phyloP scores from a whole-genome alignment of 2,888 invertebrate genomes.

The Tetheella fluctuosa region DNA sequence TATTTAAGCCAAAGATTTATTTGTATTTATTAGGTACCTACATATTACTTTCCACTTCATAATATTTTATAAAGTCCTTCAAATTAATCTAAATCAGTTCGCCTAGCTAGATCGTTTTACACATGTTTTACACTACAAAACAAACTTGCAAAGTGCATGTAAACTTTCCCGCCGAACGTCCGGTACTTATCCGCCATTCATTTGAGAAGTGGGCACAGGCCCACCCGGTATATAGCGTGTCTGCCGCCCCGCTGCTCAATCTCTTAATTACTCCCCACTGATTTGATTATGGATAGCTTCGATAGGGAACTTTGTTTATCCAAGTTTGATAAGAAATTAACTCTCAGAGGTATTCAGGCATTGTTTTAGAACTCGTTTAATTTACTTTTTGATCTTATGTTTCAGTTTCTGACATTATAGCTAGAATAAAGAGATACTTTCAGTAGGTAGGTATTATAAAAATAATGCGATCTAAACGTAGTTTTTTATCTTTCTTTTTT shows the following conservation, averaged over 20 bases:
- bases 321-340: conserved; percentile 18
- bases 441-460: too few relatives aligned
- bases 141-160: conserved; percentile 20
- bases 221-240: conserved; percentile 22
- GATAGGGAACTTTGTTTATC: conserved; percentile 25
- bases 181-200: conserved; percentile 31
- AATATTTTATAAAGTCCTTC: too few relatives aligned
- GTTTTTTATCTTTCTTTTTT: too few relatives aligned
- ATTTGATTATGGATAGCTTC: conserved; percentile 50
- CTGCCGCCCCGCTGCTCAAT: conserved; percentile 44
- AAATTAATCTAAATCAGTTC: too few relatives aligned
- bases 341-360: not conserved
- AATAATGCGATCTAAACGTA: too few relatives aligned
- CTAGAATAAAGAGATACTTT: too few relatives aligned
- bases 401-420: too few relatives aligned
- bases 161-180: conserved; percentile 35
- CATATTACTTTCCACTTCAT: too few relatives aligned
- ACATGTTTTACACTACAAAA: not conserved
- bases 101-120: too few relatives aligned
- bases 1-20: too few relatives aligned
- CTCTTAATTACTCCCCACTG: conserved; percentile 54
- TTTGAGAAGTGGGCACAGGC: conserved; percentile 27
- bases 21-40: too few relatives aligned
- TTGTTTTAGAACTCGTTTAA: not conserved
- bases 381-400: not conserved